Evolutionary conservation across 2,888 invertebrate species (phyloP), one percentile per base, ranked within the genome.

Genomic region (Drosophila conformis): DNA sequence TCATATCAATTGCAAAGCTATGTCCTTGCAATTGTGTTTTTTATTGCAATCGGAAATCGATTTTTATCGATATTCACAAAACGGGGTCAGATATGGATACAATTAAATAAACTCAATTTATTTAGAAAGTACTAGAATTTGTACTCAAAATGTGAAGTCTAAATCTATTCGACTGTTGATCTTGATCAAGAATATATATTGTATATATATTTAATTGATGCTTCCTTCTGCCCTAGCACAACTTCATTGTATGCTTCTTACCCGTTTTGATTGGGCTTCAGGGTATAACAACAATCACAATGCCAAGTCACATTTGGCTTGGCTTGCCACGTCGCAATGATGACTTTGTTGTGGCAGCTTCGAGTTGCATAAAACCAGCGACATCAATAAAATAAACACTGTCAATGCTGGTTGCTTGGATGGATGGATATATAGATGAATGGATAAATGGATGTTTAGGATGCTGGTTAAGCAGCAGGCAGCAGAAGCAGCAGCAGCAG

Each of bases 301-400:
- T 29, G 48, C 25, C 58, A 63, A 59, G 51, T 53, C 52, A 69
- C 80, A 79, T 66, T 70, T 75, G 76, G 27, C 61, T 62, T 69
- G 69, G 48, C 33, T 58, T 65, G 53, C 48, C 68, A 36, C 46
- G 54, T 74, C 54, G 49, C 69, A 58, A 64, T 73, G 85, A 84
- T 83, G 83, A 72, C 71, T 87, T 73, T 82, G 79, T 73, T 73
- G 69, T 65, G 71, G 75, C 61, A 61, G 60, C 74, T 63, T 78
- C 66, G 58, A 69, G 60, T 65, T 71, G 62, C 72, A 69, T 49
- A 66, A 66, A 48, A 53, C 52, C 67, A 74, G 79, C 73, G 70
- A 76, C 90, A 83, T 86, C 89, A 90, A 87, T 89, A 87, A 89
- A 87, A 87, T 84, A 87, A 90, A 89, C 84, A 82, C 80, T 84